These are phyloP conservation scores for Paraescarpia echinospica DNA, from an alignment of 1,140 invertebrate genomes.

Conservation along the genomic window DNA sequence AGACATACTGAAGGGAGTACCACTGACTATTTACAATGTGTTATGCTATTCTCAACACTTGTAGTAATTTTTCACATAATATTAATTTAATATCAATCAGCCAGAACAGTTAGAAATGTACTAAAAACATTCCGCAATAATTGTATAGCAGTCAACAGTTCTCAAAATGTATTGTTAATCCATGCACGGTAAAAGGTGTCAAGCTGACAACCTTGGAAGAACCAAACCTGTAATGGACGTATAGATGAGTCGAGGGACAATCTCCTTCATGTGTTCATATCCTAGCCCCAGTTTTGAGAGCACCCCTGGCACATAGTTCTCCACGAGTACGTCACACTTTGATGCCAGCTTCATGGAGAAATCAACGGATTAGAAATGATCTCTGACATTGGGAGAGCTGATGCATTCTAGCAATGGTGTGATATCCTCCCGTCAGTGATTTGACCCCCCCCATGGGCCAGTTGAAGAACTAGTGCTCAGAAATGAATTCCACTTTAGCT, in stretches of 20 bases:
- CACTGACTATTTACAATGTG: too few relatives aligned
- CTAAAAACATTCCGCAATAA: background rate
- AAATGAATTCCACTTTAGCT: too few relatives aligned
- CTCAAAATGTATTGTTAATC: background rate
- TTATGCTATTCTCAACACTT: too few relatives aligned
- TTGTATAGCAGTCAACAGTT: background rate
- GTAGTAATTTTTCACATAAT: too few relatives aligned
- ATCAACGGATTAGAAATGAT: background rate
- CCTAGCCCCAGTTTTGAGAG: constrained; percentile 76
- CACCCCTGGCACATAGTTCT: constrained; percentile 94
- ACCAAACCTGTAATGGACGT: constrained; percentile 81
- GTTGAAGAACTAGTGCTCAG: too few relatives aligned
- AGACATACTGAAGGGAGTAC: too few relatives aligned
- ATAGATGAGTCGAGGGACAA: constrained; percentile 84
- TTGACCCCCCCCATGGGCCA: background rate
- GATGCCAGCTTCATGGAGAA: constrained; percentile 59
- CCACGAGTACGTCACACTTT: constrained; percentile 84
- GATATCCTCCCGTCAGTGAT: background rate
- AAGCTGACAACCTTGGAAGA: background rate
- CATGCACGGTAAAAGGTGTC: background rate
- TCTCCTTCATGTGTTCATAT: constrained; percentile 71
- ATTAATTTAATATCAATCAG: too few relatives aligned
- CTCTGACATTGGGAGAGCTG: background rate
- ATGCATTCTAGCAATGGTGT: background rate
- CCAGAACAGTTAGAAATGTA: too few relatives aligned